Evolutionary conservation across 2,888 invertebrate genomes (phyloP), one percentile per base, ranked within the genome.

Genomic region (Drosophila percnosoma): DNA sequence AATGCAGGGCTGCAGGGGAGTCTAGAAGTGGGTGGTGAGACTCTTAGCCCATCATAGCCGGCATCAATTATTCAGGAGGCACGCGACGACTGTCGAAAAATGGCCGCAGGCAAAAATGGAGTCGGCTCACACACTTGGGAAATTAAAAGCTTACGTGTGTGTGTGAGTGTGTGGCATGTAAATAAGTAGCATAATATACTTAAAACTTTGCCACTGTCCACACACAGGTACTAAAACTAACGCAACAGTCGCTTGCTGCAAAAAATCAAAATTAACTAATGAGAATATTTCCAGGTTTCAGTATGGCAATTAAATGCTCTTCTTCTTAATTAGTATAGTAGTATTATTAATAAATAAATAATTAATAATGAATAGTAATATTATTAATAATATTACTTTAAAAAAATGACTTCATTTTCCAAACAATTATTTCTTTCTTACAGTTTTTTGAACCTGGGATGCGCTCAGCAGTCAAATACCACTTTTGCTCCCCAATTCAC

Each of bases 61-160:
- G 45, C 80, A 85, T 86, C 73, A 83, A 87, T 85, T 87, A 86
- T 86, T 87, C 75, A 87, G 61, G 57, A 69, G 60, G 82, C 80
- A 83, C 82, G 81, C 87, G 80, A 78, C 48, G 70, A 24, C 72
- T 66, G 74, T 80, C 83, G 73, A 79, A 79, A 87, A 83, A 85
- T 87, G 80, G 84, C 84, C 83, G 81, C 69, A 68, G 53, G 84
- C 69, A 68, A 84, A 75, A 84, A 63, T 51, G 68, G 49, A 67
- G 57, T 64, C 64, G 68, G 67, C 73, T 73, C 63, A 53, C 59
- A 71, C 85, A 80, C 87, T 82, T 70, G 85, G 85, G 85, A 86
- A 86, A 86, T 86, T 76, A 87, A 73, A 59, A 51, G 60, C 51
- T 53, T 59, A 31, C 54, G 49, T 48, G 29, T 36, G 31, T 31